A percentile compares a stretch with the other conserved stretches of the same genome.
These are phyloP conservation scores for Dugesia japonica DNA, from an alignment of 2,888 invertebrate species.

Conservation along the genomic window DNA sequence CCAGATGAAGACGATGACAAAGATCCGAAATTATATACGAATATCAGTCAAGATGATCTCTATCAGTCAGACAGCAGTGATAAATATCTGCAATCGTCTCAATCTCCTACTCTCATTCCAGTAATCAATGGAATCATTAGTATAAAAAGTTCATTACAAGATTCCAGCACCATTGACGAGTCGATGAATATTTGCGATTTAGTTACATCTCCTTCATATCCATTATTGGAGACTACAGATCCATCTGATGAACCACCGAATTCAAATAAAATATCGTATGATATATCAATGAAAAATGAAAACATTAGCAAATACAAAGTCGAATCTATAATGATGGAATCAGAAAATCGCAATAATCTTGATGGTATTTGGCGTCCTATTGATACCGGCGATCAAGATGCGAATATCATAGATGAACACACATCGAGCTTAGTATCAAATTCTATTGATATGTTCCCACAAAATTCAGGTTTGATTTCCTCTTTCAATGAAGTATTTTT, in stretches of 20 bases:
- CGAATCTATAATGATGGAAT: background rate
- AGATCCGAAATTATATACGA: background rate
- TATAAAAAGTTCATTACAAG: background rate
- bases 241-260: background rate
- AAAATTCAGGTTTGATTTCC: background rate
- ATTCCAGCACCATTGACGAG: slow-evolving; percentile 1
- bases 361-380: slow-evolving; percentile 7
- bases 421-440: background rate
- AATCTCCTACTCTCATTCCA: background rate
- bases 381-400: background rate
- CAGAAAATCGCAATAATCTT: slow-evolving; percentile 15
- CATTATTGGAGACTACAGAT: background rate
- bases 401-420: background rate
- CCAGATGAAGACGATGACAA: background rate
- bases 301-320: background rate
- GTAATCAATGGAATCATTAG: background rate
- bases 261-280: background rate
- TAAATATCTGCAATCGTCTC: background rate
- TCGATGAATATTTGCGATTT: background rate
- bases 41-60: background rate
- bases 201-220: background rate
- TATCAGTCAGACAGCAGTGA: background rate
- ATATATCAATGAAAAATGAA: slow-evolving; percentile 2
- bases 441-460: background rate
- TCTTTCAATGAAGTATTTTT: slow-evolving; percentile 3